Evolutionary conservation across 1,140 invertebrate genomes (phyloP), one percentile per base, ranked within the genome.

Genomic region (Megalopta genalis): DNA sequence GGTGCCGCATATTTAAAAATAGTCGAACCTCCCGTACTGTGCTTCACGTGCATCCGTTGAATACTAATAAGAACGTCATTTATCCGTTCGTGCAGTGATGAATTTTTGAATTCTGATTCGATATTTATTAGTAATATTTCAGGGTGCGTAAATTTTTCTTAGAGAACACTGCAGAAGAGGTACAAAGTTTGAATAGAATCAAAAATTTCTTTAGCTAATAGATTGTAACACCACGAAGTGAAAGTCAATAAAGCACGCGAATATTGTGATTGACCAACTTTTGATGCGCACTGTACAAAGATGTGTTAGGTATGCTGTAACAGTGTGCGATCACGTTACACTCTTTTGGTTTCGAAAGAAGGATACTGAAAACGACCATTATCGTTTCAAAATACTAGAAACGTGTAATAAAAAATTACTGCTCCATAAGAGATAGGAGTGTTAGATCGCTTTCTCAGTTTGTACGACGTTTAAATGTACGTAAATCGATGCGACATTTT

Each of bases 21-120:
- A 69, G 10, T 77, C 78, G 60, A 52, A 37, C 49, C 16, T 21
- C 21, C 62, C 32, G 42, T 37, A 67, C 71, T 57, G 70, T n/a
- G 16, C 62, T 80, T 18, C 78, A 71, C 10, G 75, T 79, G 62
- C 80, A 82, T 9, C 71, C 85, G 6, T 42, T 82, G 10, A 74
- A 83, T 49, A 39, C 83, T 23, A 81, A 54, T 37, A 63, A 63
- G 21, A 83, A 86, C 23, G 54, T 68, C 16, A 57, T 90, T 39
- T 91, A 91, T 77, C 91, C 91, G 0, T 92, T 92, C 81, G 78
- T 83, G 23, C 86, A 92, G 52, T 92, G 70, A 90, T 21, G 21
- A 21, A n/a, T 57, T n/a, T n/a, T n/a, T n/a, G 2, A n/a, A 7
- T 57, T n/a, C 9, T n/a, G n/a, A 57, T n/a, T 57, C 8, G 21